Percentiles rank a stretch among this genome's conserved stretches.
These are phyloP conservation scores for Anthonomus grandis DNA, from an alignment of 1,140 invertebrate species.

Conservation along the genomic window DNA sequence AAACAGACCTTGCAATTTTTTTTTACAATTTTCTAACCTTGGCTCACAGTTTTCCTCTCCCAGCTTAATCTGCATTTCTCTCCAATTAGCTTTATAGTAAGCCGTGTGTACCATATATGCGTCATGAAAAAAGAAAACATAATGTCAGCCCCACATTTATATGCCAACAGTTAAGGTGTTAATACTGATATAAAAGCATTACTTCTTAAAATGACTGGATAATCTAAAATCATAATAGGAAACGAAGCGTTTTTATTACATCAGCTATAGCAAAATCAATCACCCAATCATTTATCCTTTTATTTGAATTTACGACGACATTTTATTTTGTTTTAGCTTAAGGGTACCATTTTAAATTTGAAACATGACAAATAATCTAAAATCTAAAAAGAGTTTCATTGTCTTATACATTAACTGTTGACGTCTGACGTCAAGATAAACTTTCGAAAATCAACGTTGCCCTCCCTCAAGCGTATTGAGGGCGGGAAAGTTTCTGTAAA, in stretches of 20 bases:
- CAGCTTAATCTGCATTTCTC: no score
- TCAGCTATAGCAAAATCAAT: not conserved
- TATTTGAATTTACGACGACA: no score
- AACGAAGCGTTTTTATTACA: not conserved
- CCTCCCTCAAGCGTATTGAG: not conserved
- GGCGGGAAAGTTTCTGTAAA: constrained; percentile 13
- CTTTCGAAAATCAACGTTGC: constrained; percentile 18
- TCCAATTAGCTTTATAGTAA: no score
- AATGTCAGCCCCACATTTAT: not conserved
- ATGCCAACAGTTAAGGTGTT: not conserved
- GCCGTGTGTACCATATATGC: no score
- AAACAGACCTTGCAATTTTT: no score
- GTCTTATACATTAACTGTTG: constrained; percentile 16
- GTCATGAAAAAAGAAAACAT: no score
- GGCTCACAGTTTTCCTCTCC: no score
- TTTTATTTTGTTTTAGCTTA: constrained; percentile 6
- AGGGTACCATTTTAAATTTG: constrained; percentile 1
- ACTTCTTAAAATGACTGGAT: constrained; percentile 5
- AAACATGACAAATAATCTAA: not conserved
- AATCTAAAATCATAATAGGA: constrained; percentile 1
- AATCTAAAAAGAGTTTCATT: constrained; percentile 19
- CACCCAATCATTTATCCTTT: constrained; percentile 6
- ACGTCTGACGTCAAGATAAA: constrained; percentile 18
- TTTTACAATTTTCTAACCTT: no score
- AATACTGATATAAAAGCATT: constrained; percentile 9